Base-by-base conservation (phyloP, 2,888 invertebrate genomes). In the Hypsopygia costalis region DNA sequence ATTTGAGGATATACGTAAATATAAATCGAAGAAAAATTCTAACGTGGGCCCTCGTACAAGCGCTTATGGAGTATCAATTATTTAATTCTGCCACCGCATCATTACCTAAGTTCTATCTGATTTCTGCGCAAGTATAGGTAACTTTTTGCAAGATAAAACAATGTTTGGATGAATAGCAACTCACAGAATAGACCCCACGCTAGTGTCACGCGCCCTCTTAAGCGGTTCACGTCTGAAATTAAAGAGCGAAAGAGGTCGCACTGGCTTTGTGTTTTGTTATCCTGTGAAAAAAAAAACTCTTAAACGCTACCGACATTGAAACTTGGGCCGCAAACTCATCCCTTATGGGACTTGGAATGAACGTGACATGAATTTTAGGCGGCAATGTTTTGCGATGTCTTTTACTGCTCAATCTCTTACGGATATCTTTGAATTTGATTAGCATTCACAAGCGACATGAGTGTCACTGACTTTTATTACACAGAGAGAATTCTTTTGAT, bases 191-290 rank as follows among this genome's bases (percentile, higher is more conserved):
- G 46, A 40, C 40, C 43, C 55, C 32, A 36, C 61, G 64, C 65
- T 53, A 51, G 38, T 47, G 54, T 66, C 69, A 71, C 71, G 69
- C 56, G 56, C 64, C 41, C 53, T 49, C 58, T 55, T 65, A 75
- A 75, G 62, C 60, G 66, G 58, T 60, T 62, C 77, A 77, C 74
- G 74, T 81, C 68, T 69, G 63, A 79, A 79, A 78, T 81, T 75
- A 77, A 81, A 73, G 68, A 74, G 67, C 62, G 45, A 61, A 71
- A 67, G 63, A 62, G 67, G 60, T 62, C 62, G 58, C 55, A 48
- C 51, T 56, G 62, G 60, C 64, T 66, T 63, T 69, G 60, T 70
- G 50, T 68, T 67, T 67, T 58, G 62, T 68, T 59, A 57, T 62
- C 59, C 55, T 63, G 58, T 63, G 61, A 64, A 70, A 69, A 16